Conservation (phyloP, 2,888 invertebrate species). For the Meiosimyza decipiens region DNA sequence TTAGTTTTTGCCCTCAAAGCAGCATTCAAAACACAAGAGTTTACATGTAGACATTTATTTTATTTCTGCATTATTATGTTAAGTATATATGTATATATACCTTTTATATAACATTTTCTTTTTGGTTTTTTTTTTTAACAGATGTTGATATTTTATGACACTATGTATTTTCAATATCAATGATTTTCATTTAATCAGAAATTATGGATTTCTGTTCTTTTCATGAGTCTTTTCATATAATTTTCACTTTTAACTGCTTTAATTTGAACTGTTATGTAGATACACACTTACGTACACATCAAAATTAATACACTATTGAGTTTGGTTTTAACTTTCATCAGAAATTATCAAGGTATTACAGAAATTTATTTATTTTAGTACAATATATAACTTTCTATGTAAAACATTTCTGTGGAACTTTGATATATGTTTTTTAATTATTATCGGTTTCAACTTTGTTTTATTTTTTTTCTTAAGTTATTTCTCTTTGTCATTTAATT, state of each 20-base stretch:
- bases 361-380: constrained; percentile 41
- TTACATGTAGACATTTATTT: constrained; percentile 28
- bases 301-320: neutral
- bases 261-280: constrained; percentile 14
- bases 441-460: constrained; percentile 22
- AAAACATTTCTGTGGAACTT: constrained; percentile 35
- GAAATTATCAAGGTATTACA: constrained; percentile 41
- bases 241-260: constrained; percentile 3
- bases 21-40: constrained; percentile 25
- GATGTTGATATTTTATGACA: too few species aligned
- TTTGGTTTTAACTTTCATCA: constrained; percentile 25
- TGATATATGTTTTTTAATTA: constrained; percentile 39
- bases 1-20: constrained; percentile 25
- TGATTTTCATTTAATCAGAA: neutral
- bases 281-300: constrained; percentile 5
- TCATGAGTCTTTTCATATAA: constrained; percentile 24
- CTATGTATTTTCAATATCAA: too few species aligned
- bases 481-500: constrained; percentile 9
- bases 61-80: constrained; percentile 15
- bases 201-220: neutral
- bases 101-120: constrained; percentile 12
- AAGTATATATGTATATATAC: neutral
- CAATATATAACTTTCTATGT: constrained; percentile 48
- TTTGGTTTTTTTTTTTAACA: constrained; percentile 29
- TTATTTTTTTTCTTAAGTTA: constrained; percentile 29